These are phyloP conservation scores for Chironomus striatipennis DNA, from an alignment of 1,140 invertebrate species.

Conservation along the genomic window DNA sequence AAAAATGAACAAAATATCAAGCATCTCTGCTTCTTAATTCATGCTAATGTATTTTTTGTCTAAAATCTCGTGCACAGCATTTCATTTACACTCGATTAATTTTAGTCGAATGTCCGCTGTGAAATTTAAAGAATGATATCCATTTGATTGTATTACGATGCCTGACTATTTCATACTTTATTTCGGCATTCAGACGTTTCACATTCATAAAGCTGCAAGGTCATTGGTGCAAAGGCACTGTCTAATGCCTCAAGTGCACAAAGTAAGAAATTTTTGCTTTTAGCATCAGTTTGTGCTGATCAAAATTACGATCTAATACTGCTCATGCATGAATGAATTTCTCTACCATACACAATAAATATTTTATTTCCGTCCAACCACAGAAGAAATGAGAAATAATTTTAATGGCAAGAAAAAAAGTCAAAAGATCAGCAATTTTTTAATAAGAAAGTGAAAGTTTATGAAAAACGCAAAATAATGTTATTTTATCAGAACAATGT, in stretches of 20 bases:
- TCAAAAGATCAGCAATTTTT: not conserved
- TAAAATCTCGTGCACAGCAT: not conserved
- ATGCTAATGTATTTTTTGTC: no score
- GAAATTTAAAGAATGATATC: not conserved
- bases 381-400: no score
- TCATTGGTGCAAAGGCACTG: not conserved
- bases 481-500: not conserved
- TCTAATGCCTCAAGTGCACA: not conserved
- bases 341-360: not conserved
- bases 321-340: not conserved
- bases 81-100: not conserved
- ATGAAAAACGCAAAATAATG: not conserved
- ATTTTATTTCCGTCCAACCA: no score
- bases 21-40: no score
- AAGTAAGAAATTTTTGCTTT: not conserved
- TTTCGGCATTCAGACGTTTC: not conserved
- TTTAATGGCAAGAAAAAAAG: not conserved
- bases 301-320: not conserved
- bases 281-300: not conserved
- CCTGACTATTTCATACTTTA: no score
- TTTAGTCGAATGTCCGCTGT: not conserved
- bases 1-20: no score
- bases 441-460: conserved; percentile 5
- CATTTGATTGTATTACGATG: no score
- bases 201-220: not conserved